These are phyloP conservation scores for Parasteatoda tepidariorum DNA, from an alignment of 1,140 invertebrate species.

Conservation along the genomic window DNA sequence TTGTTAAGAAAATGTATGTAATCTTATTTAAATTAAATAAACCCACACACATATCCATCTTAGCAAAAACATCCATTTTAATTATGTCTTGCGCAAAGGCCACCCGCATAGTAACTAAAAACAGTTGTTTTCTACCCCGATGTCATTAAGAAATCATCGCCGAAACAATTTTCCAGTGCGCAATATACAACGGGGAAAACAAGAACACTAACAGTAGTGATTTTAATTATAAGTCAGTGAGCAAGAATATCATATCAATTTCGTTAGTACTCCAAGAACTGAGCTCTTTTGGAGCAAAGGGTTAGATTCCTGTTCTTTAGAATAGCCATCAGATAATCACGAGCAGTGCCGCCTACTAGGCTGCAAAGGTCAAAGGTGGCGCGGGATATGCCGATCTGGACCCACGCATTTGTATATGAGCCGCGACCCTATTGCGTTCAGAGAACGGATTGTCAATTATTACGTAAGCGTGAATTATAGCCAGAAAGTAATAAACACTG, in stretches of 20 bases:
- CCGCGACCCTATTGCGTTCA: slow-evolving; percentile 26
- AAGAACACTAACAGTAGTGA: slow-evolving; percentile 34
- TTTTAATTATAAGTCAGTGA: slow-evolving; percentile 33
- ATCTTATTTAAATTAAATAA: too few relatives aligned
- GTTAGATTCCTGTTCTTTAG: slow-evolving; percentile 42
- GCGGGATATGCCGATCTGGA: background rate
- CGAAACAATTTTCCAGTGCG: slow-evolving; percentile 23
- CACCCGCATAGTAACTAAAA: slow-evolving; percentile 33
- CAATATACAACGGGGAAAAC: slow-evolving; percentile 14
- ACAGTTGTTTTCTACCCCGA: background rate
- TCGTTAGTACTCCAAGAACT: too few relatives aligned
- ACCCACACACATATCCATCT: too few relatives aligned
- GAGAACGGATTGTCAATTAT: background rate
- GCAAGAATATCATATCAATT: slow-evolving; percentile 36
- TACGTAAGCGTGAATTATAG: slow-evolving; percentile 25
- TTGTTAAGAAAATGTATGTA: too few relatives aligned
- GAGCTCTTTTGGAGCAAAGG: slow-evolving; percentile 41
- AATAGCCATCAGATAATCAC: slow-evolving; percentile 37
- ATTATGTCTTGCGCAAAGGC: slow-evolving; percentile 2
- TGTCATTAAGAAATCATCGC: slow-evolving; percentile 33
- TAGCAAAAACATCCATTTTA: too few relatives aligned
- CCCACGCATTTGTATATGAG: slow-evolving; percentile 16
- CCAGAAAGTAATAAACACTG: slow-evolving; percentile 25
- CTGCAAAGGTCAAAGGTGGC: slow-evolving; percentile 25
- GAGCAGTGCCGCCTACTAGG: slow-evolving; percentile 11